These are phyloP conservation scores for Periparus ater DNA, from an alignment of 2,797 vertebrate species.

Conservation along the genomic window DNA sequence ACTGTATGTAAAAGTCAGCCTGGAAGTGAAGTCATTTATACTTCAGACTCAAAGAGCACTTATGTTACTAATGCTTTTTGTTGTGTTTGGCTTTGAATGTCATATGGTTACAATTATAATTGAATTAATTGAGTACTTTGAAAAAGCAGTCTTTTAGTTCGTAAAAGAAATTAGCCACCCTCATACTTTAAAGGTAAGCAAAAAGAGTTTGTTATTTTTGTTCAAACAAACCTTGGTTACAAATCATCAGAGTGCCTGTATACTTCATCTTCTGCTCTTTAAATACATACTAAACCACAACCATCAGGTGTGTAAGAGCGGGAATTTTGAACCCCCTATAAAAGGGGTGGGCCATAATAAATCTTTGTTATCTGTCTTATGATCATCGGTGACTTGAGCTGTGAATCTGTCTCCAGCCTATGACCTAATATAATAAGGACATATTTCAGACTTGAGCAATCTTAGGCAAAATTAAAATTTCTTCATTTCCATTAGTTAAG, in stretches of 20 bases:
- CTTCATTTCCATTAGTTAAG: not conserved
- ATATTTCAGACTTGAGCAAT: not conserved
- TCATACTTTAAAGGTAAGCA: not conserved
- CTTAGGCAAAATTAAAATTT: not conserved
- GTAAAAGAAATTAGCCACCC: not conserved
- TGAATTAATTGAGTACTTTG: not conserved
- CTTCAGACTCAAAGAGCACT: not conserved
- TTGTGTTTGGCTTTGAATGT: not conserved
- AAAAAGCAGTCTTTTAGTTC: not conserved
- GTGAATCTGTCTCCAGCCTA: no score
- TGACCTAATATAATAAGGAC: not conserved
- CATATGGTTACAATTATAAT: not conserved
- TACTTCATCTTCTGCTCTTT: not conserved
- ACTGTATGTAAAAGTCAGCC: not conserved
- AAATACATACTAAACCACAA: not conserved
- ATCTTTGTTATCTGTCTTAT: no score
- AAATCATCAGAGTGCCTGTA: not conserved
- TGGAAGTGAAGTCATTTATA: not conserved
- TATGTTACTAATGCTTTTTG: not conserved
- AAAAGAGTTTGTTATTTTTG: not conserved
- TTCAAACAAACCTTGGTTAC: not conserved
- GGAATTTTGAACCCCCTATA: no score
- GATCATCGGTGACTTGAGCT: no score
- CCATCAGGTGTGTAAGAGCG: no score
- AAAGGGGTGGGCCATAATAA: no score